Evolutionary conservation across 2,888 invertebrate genomes (phyloP).

Genomic region (Ecdyonurus torrentis): DNA sequence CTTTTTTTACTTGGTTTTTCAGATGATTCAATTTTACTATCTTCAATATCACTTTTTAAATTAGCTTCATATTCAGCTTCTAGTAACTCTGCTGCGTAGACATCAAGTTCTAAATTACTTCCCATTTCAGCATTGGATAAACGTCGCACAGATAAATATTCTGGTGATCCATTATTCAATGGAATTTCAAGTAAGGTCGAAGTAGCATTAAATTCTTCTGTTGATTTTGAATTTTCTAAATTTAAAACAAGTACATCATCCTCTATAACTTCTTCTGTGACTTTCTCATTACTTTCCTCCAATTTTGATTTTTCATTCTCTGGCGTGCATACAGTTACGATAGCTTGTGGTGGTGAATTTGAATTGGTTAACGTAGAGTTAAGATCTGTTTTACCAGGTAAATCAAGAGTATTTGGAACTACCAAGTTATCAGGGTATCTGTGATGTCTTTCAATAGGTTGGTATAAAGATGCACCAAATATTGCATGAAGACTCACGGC

Average conservation of each 20-base stretch:
- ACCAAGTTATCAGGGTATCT: background rate
- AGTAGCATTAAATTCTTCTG: background rate
- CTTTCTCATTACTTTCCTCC: too few relatives aligned
- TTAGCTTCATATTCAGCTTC: too few relatives aligned
- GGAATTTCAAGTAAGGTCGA: background rate
- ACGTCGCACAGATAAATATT: background rate
- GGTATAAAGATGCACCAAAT: slow-evolving; percentile 24
- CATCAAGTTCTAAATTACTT: background rate
- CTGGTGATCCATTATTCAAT: background rate
- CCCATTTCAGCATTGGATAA: background rate
- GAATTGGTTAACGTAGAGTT: too few relatives aligned
- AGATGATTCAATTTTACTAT: too few relatives aligned
- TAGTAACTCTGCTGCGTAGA: background rate
- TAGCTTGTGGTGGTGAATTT: too few relatives aligned
- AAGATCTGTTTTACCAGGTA: background rate
- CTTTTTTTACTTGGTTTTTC: background rate
- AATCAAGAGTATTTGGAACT: background rate
- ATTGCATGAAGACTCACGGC: slow-evolving; percentile 6
- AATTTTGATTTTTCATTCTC: too few relatives aligned
- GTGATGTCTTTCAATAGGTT: slow-evolving; percentile 38
- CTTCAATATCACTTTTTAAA: too few relatives aligned
- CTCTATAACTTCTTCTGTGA: background rate
- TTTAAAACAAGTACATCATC: too few relatives aligned
- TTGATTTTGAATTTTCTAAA: background rate
- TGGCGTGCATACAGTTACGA: too few relatives aligned